phyloP scores from a whole-genome alignment of 2,888 invertebrate species.

The Epinotia demarniana region DNA sequence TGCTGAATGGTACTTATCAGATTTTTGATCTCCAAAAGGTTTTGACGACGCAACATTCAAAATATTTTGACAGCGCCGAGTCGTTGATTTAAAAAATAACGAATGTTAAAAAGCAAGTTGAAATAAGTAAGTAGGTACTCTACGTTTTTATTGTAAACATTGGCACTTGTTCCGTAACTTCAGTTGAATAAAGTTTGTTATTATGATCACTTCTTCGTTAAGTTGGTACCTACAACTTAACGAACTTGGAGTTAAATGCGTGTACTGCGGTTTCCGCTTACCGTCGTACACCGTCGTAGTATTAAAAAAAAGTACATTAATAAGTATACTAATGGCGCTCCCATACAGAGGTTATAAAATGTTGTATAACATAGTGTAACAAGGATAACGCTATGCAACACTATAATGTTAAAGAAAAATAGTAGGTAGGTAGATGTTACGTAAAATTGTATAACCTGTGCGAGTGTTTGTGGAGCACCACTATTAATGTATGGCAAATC shows the following conservation, averaged over 20 bases:
- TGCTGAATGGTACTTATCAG: conserved; percentile 13
- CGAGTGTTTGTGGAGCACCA: too few relatives aligned
- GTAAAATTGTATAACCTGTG: too few relatives aligned
- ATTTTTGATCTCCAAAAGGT: neutral
- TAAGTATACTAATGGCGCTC: neutral
- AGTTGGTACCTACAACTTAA: neutral
- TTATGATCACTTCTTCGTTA: neutral
- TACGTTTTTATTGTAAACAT: neutral
- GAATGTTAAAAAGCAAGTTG: neutral
- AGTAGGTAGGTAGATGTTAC: too few relatives aligned
- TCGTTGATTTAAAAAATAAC: neutral
- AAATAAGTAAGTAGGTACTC: neutral
- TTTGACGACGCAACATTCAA: conserved; percentile 11
- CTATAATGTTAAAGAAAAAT: too few relatives aligned
- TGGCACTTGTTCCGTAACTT: neutral
- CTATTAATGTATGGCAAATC: too few relatives aligned
- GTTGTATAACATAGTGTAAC: too few relatives aligned
- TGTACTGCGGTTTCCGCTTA: too few relatives aligned
- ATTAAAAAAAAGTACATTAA: too few relatives aligned
- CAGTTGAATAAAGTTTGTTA: neutral
- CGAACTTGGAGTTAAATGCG: too few relatives aligned
- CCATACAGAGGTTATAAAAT: too few relatives aligned
- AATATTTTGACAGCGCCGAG: neutral
- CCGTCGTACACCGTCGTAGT: too few relatives aligned
- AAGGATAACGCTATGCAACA: too few relatives aligned